A percentile compares a stretch with the other conserved stretches of the same genome.
Conservation (phyloP, 1,140 invertebrate species). For the Chionoecetes opilio region DNA sequence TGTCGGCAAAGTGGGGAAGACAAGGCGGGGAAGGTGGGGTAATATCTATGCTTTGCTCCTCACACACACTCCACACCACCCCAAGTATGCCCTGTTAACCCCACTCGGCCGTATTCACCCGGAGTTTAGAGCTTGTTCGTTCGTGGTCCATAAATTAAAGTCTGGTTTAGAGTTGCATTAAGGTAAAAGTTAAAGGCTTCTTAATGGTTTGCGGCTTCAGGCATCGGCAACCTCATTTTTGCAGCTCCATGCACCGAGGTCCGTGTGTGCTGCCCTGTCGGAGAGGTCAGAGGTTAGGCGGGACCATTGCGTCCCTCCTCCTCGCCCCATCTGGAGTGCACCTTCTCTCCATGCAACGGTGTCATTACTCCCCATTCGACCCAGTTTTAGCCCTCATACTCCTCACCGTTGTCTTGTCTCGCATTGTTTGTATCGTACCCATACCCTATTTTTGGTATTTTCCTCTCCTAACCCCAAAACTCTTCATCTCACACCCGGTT, state of each 20-base stretch:
- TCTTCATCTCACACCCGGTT: too few species aligned
- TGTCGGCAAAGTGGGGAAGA: neutral
- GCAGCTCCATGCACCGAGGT: too few species aligned
- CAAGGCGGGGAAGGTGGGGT: too few species aligned
- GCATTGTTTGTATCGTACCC: too few species aligned
- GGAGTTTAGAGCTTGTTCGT: neutral
- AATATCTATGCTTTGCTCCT: neutral
- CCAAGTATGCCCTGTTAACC: neutral
- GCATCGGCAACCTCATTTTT: too few species aligned
- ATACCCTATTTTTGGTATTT: too few species aligned
- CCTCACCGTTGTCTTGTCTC: too few species aligned
- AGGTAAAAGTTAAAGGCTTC: neutral
- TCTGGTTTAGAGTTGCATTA: neutral
- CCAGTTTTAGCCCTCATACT: conserved; percentile 16
- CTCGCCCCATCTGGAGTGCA: neutral
- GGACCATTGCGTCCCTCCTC: neutral
- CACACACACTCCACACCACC: neutral
- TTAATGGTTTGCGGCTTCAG: too few species aligned
- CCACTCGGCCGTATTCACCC: neutral
- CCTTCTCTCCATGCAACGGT: conserved; percentile 30
- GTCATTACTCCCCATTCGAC: conserved; percentile 35
- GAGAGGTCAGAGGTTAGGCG: neutral
- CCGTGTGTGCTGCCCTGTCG: neutral
- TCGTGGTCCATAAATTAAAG: too few species aligned
- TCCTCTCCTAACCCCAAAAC: too few species aligned